Base-by-base conservation (phyloP, 1,140 invertebrate species). In the Leptinotarsa defecta region DNA sequence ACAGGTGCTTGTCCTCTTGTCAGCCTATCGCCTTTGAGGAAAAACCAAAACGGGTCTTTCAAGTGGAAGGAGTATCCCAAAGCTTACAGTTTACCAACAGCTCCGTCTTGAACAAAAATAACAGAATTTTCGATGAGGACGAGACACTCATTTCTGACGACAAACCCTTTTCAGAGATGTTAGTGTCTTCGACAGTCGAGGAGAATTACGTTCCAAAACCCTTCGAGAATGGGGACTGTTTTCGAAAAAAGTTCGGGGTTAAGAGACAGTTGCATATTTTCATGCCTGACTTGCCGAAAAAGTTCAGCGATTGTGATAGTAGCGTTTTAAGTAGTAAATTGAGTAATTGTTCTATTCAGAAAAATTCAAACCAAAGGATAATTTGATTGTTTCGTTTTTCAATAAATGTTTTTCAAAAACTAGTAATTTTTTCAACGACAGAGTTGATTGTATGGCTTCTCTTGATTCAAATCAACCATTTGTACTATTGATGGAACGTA, bases 181-280 rank as follows among this genome's bases (percentile, higher is more conserved):
- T 63, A 27, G 15, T 74, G 5, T 34, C 71, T 64, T 68, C 62
- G 3, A 61, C 11, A 17, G 13, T 73, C 1, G 71, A 68, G 19
- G 75, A 76, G 57, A 70, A 74, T 52, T 48, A 34, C n/a, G 27
- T 48, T 68, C 13, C 48, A 24, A 62, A 73, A 22, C 22, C 69
- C 43, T 48, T 63, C 5, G 34, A 61, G 34, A 62, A 57, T 11
- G 24, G 68, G 19, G 48, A 74, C 5, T 43, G 75, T 71, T 64
- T 48, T 67, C 34, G 48, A 13, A 57, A 48, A 68, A 49, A 48
- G 8, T 24, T 61, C 48, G 76, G 48, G 15, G 75, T 71, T 8
- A 89, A 87, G 80, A 86, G 87, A 77, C 90, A 92, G 81, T 85
- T 93, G 15, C 91, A 93, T 78, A 91, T 93, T 67, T 91, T 92